Base-by-base conservation (phyloP, 2,797 vertebrate genomes). In the Naso thynnoides region DNA sequence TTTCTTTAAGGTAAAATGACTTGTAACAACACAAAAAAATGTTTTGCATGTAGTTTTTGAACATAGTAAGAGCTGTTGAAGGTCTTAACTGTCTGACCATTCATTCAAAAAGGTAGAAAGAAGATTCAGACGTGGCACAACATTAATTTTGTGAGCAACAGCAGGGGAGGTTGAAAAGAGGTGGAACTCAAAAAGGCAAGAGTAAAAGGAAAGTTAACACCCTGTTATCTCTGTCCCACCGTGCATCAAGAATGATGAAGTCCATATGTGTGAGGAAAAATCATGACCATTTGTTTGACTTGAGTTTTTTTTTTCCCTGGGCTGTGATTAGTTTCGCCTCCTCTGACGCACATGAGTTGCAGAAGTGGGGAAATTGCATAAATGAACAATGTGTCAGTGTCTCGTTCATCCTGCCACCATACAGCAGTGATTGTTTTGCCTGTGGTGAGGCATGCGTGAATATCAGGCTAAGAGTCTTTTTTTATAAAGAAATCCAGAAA, bases 341-440 rank as follows among this genome's bases (percentile, higher is more conserved):
- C 45, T 75, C 55, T 84, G 81, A 86, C 77, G 74, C 78, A 87
- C 71, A 53, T 1, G 18, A 15, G 1, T 69, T 49, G 48, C 70
- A 67, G 70, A 61, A 72, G 56, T 24, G 16, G 18, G 59, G 10
- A 75, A 44, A 45, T 11, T 21, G 41, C 54, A 49, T 33, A 47
- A n/a, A 23, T 8, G 47, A 24, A 19, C 11, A 2, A 27, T 48
- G 44, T 44, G 44, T 78, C 73, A 15, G 33, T 41, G 14, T 47
- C 21, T 39, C 11, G 62, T 16, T 58, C 49, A 39, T 49, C 70
- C 42, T 66, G 64, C 38, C 50, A 15, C 57, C 13, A 29, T 4
- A 23, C 16, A 7, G 3, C 14, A 66, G 9, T 1, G 52, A 73
- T 18, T 14, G 33, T 31, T 31, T 2, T n/a, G n/a, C n/a, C n/a